Base-by-base conservation (phyloP, 2,797 vertebrate species). In the Xiphorhynchus erythropygius region DNA sequence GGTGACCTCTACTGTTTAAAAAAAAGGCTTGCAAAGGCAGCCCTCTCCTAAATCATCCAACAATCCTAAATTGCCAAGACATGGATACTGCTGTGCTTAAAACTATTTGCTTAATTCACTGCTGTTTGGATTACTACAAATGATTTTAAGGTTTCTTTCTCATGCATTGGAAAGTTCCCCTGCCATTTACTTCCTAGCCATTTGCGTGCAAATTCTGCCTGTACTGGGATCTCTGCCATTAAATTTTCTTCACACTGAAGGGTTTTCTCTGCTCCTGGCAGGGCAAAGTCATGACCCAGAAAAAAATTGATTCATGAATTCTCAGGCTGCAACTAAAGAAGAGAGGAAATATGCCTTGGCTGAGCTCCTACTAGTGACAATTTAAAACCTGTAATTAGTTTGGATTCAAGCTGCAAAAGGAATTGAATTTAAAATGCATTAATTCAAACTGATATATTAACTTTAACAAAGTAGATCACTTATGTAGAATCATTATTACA, bases 261-360 rank as follows among this genome's bases (percentile, higher is more conserved):
- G 90, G 94, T 97, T 98, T 98, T 98, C 97, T 98, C 97, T 97
- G 96, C 96, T 98, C 97, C 97, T 97, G 96, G 97, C 94, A 90
- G 98, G 97, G 98, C 97, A 96, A 97, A 98, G 97, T 97, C 97
- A 97, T 98, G 98, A 98, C 98, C 98, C 98, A 98, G 97, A 98
- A 98, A 98, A 98, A 98, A 98, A 98, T 98, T 98, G 98, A 98
- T 98, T 98, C 97, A 98, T 97, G 97, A 98, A 98, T 98, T 98
- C 97, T 97, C 97, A 98, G 96, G 97, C 97, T 97, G 95, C 96
- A 98, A 96, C 97, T 96, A 97, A 97, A 98, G 97, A 97, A 97
- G 97, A 97, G 97, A 97, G 96, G 95, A 97, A 98, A 97, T 98
- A 97, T 98, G 97, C 96, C 97, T 97, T 98, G 98, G 98, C 98